phyloP scores from a whole-genome alignment of 2,888 invertebrate genomes.

The Timema podura region DNA sequence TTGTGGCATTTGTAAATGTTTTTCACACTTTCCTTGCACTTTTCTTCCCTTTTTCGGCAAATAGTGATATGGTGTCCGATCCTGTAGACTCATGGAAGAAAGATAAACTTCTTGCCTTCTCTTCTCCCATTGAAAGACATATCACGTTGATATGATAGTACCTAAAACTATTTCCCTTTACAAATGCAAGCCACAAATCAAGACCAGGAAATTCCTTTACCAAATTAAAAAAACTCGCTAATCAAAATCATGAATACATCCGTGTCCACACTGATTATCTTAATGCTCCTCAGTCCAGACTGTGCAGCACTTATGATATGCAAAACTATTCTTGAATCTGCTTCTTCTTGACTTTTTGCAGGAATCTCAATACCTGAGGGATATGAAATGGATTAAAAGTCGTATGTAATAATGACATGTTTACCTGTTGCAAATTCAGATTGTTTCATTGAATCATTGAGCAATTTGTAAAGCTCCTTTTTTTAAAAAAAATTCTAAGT shows the following conservation, averaged over 20 bases:
- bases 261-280: background rate
- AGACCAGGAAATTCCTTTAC: background rate
- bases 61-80: background rate
- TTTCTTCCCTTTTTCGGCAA: background rate
- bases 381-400: background rate
- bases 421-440: background rate
- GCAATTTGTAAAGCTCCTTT: background rate
- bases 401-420: background rate
- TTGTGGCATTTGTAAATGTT: background rate
- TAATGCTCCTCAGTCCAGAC: background rate
- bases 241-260: slow-evolving; percentile 3
- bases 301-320: background rate
- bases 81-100: slow-evolving; percentile 3
- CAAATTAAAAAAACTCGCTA: background rate
- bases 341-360: background rate
- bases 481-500: background rate
- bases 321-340: slow-evolving; percentile 4
- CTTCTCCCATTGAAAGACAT: background rate
- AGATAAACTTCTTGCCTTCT: background rate
- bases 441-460: background rate
- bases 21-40: slow-evolving; percentile 2
- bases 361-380: background rate
- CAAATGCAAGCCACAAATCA: background rate
- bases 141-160: background rate
- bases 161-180: background rate